Conservation (phyloP, 2,797 vertebrate species). For the Dromococcyx pavoninus region DNA sequence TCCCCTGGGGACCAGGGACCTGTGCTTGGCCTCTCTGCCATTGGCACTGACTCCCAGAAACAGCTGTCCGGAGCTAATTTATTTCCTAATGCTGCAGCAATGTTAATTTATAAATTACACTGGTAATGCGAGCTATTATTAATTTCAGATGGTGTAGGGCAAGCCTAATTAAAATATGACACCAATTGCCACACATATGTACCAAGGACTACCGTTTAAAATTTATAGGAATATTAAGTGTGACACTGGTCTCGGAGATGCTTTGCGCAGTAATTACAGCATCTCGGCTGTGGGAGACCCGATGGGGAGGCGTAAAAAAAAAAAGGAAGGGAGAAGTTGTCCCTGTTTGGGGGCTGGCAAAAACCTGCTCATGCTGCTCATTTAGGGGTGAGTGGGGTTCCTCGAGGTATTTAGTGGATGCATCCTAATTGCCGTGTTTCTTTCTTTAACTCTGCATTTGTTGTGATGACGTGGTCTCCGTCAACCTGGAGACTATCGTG, state of each 20-base stretch:
- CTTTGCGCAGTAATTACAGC: constrained; percentile 66
- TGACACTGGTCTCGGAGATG: constrained; percentile 73
- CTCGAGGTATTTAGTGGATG: not conserved
- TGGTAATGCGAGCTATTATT: constrained; percentile 82
- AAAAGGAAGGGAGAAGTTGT: not conserved
- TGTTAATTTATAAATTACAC: constrained; percentile 86
- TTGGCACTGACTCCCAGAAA: constrained; percentile 68
- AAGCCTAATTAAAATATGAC: constrained; percentile 85
- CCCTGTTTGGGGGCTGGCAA: not conserved
- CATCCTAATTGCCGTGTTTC: not conserved
- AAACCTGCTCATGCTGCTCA: not conserved
- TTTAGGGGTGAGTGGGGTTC: not conserved
- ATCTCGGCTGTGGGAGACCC: constrained; percentile 17
- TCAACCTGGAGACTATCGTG: not conserved
- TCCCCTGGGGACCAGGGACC: constrained; percentile 3
- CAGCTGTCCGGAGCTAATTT: constrained; percentile 82
- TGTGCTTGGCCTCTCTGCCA: constrained; percentile 14
- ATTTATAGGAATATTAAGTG: constrained; percentile 82
- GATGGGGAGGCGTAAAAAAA: not conserved
- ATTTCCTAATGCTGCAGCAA: constrained; percentile 77
- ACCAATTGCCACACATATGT: constrained; percentile 82
- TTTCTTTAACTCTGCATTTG: not conserved
- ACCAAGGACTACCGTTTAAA: constrained; percentile 79
- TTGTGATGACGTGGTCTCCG: rapidly evolving
- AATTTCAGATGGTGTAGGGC: constrained; percentile 85